Evolutionary conservation across 1,140 invertebrate genomes (phyloP).

Genomic region (Luehdorfia chinensis): DNA sequence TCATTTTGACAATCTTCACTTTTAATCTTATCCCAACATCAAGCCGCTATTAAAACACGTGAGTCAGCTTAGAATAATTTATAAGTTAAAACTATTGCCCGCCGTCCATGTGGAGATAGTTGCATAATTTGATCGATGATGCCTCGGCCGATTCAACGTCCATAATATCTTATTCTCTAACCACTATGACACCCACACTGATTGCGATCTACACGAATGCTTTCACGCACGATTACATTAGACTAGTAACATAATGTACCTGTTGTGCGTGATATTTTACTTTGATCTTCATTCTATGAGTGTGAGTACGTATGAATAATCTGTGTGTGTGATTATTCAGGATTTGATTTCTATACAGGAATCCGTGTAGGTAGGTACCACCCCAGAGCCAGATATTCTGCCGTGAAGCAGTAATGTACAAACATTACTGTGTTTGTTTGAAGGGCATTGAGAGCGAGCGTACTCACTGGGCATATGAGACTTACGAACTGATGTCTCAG

Average conservation of each 20-base stretch:
- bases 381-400: no score
- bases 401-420: no score
- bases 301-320: neutral
- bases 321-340: neutral
- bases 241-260: slow-evolving; percentile 8
- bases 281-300: neutral
- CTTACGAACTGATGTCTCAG: no score
- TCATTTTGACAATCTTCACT: slow-evolving; percentile 14
- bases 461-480: no score
- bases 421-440: no score
- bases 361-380: no score
- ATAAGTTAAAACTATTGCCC: slow-evolving; percentile 16
- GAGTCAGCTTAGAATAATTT: slow-evolving; percentile 21
- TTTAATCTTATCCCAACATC: slow-evolving; percentile 5
- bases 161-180: slow-evolving; percentile 29
- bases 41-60: slow-evolving; percentile 23
- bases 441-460: no score
- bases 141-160: slow-evolving; percentile 6
- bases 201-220: slow-evolving; percentile 40
- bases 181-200: slow-evolving; percentile 42
- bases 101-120: slow-evolving; percentile 18
- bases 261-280: slow-evolving; percentile 17
- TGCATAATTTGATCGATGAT: slow-evolving; percentile 41
- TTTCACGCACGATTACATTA: slow-evolving; percentile 37
- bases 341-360: no score